Percentiles rank a stretch among this genome's conserved stretches.
Conservation (phyloP, 2,113 vertebrate genomes). For the Chascanopsetta lugubris region DNA sequence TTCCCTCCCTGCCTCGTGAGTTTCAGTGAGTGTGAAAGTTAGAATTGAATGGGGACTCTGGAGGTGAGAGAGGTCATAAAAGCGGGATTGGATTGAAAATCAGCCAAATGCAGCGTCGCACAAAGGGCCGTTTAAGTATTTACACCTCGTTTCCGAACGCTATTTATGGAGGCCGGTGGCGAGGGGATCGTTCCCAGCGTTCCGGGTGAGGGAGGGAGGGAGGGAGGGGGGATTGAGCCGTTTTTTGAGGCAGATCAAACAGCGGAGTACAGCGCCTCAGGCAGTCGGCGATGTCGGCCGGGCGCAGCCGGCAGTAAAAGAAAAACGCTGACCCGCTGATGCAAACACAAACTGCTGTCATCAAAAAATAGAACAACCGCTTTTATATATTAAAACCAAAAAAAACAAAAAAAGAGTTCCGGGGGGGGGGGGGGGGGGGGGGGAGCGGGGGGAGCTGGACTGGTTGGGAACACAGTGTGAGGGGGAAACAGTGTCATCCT, state of each 20-base stretch:
- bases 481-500: conserved; percentile 6
- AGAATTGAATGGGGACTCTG: conserved; percentile 3
- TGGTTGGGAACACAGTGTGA: conserved; percentile 28
- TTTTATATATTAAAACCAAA: neutral
- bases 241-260: conserved; percentile 42
- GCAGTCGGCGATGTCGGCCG: conserved; percentile 36
- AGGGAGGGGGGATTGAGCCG: conserved; percentile 11
- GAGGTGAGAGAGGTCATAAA: neutral
- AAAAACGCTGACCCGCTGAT: conserved; percentile 53
- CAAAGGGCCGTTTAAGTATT: neutral
- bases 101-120: neutral
- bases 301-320: conserved; percentile 26
- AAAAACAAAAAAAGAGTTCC: no score
- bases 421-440: no score
- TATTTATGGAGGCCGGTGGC: conserved; percentile 5
- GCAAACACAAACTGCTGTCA: conserved; percentile 50
- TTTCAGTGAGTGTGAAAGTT: neutral
- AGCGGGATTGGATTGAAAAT: neutral
- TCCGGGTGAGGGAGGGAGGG: conserved; percentile 23
- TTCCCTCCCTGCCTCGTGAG: conserved; percentile 2
- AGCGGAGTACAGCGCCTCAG: conserved; percentile 24
- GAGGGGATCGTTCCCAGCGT: conserved; percentile 10
- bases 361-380: conserved; percentile 43
- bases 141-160: neutral
- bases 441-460: conserved; percentile 17